These are phyloP conservation scores for Tenodera sinensis DNA, from an alignment of 2,888 invertebrate species.

Conservation along the genomic window DNA sequence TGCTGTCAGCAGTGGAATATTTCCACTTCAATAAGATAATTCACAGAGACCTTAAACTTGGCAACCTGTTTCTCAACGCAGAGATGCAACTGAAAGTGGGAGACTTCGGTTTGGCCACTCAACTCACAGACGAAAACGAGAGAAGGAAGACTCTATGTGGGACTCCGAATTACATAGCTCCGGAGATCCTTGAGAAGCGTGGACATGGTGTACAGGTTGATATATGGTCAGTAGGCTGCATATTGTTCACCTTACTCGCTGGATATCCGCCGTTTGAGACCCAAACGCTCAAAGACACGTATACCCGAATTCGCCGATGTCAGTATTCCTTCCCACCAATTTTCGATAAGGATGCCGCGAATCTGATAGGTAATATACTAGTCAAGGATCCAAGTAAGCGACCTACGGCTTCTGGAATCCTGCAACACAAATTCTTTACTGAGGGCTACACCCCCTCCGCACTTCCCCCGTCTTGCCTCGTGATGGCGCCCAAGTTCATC, in stretches of 20 bases:
- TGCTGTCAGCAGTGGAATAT: constrained; percentile 52
- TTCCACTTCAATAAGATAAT: constrained; percentile 56
- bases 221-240: constrained; percentile 59
- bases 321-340: constrained; percentile 49
- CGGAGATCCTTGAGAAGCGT: constrained; percentile 57
- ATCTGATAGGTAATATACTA: constrained; percentile 44
- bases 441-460: constrained; percentile 22
- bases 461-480: constrained; percentile 1
- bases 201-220: constrained; percentile 63
- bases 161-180: constrained; percentile 64
- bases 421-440: constrained; percentile 41
- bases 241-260: constrained; percentile 56
- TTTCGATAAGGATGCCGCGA: constrained; percentile 38
- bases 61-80: constrained; percentile 58
- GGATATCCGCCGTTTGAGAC: constrained; percentile 63
- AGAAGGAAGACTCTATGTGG: constrained; percentile 60
- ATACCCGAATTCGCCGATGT: constrained; percentile 54
- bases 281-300: constrained; percentile 55
- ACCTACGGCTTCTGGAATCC: constrained; percentile 46
- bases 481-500: neutral
- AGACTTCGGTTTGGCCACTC: constrained; percentile 60
- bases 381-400: constrained; percentile 46
- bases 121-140: constrained; percentile 52
- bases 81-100: constrained; percentile 54
- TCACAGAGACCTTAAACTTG: constrained; percentile 60